These are phyloP conservation scores for Brachypodius melanocephalos DNA, from an alignment of 2,113 vertebrate genomes.

Conservation along the genomic window DNA sequence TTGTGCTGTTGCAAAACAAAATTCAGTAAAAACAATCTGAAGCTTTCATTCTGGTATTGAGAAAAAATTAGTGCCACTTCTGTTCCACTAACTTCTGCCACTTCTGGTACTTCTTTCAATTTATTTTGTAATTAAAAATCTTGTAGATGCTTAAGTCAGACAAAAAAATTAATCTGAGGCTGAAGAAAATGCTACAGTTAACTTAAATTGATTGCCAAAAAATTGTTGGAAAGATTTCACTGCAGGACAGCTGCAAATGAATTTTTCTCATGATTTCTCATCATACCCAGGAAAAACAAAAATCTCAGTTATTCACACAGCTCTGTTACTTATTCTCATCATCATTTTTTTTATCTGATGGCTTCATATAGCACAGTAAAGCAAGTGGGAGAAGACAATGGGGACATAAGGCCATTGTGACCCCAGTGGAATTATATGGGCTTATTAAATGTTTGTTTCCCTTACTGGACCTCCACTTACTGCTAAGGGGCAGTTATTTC, in stretches of 20 bases:
- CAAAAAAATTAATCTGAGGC: background rate
- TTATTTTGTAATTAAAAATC: slow-evolving; percentile 8
- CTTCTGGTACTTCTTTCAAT: background rate
- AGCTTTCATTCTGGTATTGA: background rate
- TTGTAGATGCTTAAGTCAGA: background rate
- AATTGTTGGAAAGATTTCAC: background rate
- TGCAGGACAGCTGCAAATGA: background rate
- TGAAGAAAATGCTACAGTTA: background rate
- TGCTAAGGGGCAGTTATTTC: slow-evolving; percentile 14
- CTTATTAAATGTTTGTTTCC: slow-evolving; percentile 36
- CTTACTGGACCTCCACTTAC: background rate
- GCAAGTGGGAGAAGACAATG: background rate
- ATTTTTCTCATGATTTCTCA: slow-evolving; percentile 8
- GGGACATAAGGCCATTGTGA: background rate
- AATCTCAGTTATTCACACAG: background rate
- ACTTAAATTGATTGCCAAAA: background rate
- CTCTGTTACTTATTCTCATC: background rate
- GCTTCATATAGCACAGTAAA: background rate
- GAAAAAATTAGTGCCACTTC: background rate
- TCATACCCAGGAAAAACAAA: background rate
- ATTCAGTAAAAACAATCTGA: background rate
- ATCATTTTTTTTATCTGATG: background rate
- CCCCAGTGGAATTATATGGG: background rate
- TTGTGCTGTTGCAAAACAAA: background rate
- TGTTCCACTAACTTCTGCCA: background rate